Evolutionary conservation across 2,113 vertebrate genomes (phyloP).

Genomic region (Austrofundulus limnaeus): DNA sequence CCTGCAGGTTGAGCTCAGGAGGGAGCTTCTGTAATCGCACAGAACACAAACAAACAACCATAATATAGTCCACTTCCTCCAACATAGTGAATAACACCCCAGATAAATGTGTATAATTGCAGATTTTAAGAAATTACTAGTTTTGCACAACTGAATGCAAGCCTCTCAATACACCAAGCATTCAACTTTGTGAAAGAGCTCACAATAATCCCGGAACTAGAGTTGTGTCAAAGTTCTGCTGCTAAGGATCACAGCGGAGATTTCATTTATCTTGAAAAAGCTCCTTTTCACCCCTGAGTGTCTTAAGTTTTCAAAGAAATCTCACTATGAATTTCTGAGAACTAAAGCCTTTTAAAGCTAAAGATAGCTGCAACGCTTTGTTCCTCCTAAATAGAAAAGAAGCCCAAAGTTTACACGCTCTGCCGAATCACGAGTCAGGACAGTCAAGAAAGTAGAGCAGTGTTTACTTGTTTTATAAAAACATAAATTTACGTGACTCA

Average conservation of each 20-base stretch:
- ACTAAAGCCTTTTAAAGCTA: slow-evolving; percentile 4
- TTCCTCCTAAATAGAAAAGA: slow-evolving; percentile 6
- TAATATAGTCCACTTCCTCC: slow-evolving; percentile 1
- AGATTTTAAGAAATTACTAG: too few species aligned
- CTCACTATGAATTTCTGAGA: slow-evolving; percentile 11
- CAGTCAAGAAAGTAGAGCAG: slow-evolving; percentile 43
- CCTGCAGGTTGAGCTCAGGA: slow-evolving; percentile 90
- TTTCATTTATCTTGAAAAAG: slow-evolving; percentile 33
- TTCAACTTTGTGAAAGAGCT: slow-evolving; percentile 7
- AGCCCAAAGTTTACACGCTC: slow-evolving; percentile 30
- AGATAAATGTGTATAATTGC: neutral
- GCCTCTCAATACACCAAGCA: neutral
- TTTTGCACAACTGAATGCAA: neutral
- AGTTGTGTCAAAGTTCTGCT: slow-evolving; percentile 3
- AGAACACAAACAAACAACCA: slow-evolving; percentile 23
- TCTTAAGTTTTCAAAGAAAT: slow-evolving; percentile 21
- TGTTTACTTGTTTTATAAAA: too few species aligned
- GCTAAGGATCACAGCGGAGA: slow-evolving; percentile 7
- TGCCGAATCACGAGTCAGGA: slow-evolving; percentile 40
- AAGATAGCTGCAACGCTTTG: slow-evolving; percentile 8
- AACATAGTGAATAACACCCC: neutral
- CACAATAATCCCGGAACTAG: slow-evolving; percentile 19
- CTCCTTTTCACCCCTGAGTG: slow-evolving; percentile 21
- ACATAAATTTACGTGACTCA: too few species aligned
- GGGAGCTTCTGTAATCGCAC: slow-evolving; percentile 86